Conservation (phyloP, 2,113 vertebrate genomes). For the Solenodon paradoxus region DNA sequence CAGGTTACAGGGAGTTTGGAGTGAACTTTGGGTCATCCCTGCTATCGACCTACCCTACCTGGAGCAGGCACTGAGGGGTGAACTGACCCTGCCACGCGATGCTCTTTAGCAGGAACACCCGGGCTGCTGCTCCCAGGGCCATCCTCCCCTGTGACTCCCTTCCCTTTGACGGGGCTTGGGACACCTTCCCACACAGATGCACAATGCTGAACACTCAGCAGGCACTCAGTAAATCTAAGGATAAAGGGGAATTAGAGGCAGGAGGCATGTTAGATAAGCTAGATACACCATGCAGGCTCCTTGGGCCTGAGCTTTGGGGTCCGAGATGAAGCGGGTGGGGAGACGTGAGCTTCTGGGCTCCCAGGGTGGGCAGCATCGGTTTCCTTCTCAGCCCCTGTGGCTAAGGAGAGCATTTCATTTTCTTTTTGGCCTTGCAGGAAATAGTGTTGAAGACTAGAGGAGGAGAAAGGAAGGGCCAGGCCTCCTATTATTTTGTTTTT, state of each 20-base stretch:
- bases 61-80: not conserved
- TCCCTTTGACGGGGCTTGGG: not conserved
- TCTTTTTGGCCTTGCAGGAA: not conserved
- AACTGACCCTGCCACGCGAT: not conserved
- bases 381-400: not conserved
- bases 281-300: no score
- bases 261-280: not conserved
- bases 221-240: not conserved
- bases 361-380: not conserved
- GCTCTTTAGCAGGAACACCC: not conserved
- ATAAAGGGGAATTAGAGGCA: not conserved
- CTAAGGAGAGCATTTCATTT: not conserved
- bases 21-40: not conserved
- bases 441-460: not conserved
- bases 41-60: not conserved
- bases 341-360: not conserved
- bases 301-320: not conserved
- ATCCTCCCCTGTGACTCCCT: not conserved
- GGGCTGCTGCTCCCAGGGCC: not conserved
- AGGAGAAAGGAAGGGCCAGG: slow-evolving; percentile 30
- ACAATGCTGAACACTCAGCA: not conserved
- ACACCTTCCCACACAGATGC: not conserved
- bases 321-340: not conserved
- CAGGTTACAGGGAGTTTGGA: not conserved
- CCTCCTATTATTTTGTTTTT: slow-evolving; percentile 57